Evolutionary conservation across 2,797 vertebrate genomes (phyloP).

Genomic region (Amniataba percoides): DNA sequence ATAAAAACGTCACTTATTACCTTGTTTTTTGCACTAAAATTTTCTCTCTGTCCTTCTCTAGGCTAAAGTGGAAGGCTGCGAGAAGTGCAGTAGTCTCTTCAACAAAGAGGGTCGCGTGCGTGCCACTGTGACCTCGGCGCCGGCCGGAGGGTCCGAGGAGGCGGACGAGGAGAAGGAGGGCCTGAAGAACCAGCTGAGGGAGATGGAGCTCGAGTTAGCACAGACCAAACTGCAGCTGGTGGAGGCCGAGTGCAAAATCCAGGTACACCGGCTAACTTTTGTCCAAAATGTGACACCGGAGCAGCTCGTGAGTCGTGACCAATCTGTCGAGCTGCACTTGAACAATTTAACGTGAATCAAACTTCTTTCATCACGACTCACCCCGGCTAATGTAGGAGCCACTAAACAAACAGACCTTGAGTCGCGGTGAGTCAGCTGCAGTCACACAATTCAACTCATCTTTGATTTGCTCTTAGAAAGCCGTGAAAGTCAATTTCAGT

Average conservation of each 20-base stretch:
- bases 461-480: not conserved
- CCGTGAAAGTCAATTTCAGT: too few relatives aligned
- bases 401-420: constrained; percentile 12
- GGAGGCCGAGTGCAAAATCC: constrained; percentile 98
- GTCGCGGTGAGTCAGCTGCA: not conserved
- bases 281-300: not conserved
- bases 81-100: constrained; percentile 95
- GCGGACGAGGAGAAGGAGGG: constrained; percentile 95
- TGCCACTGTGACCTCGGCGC: constrained; percentile 64
- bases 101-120: constrained; percentile 94
- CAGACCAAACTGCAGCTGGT: constrained; percentile 99
- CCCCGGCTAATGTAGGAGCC: not conserved
- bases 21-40: not conserved
- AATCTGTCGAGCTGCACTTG: not conserved
- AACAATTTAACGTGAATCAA: not conserved
- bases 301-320: not conserved
- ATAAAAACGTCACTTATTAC: not conserved
- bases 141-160: constrained; percentile 86
- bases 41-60: constrained; percentile 55
- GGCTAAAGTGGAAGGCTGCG: constrained; percentile 97
- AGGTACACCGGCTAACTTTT: constrained; percentile 83
- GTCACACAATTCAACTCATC: not conserved
- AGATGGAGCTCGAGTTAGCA: constrained; percentile 98
- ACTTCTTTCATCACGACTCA: not conserved
- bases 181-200: constrained; percentile 95